phyloP scores from a whole-genome alignment of 1,140 invertebrate species.

The Drosophila carrolli region DNA sequence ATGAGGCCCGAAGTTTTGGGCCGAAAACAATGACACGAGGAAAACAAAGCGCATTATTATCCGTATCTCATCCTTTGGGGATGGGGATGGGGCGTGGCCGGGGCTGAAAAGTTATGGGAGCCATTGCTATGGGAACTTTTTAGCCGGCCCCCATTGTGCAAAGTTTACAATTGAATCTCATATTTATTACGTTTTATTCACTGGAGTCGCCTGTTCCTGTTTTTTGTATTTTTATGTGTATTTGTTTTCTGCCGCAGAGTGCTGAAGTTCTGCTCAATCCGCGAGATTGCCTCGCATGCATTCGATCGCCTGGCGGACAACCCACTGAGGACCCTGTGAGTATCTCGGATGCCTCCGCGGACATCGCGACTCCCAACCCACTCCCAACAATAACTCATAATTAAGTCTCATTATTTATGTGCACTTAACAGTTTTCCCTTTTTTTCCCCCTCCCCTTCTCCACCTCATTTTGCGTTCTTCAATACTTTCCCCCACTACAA shows the following conservation, averaged over 20 bases:
- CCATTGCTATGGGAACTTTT: constrained; percentile 17
- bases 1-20: constrained; percentile 24
- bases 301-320: constrained; percentile 69
- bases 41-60: constrained; percentile 51
- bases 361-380: background rate
- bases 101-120: constrained; percentile 10
- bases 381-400: constrained; percentile 64
- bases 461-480: constrained; percentile 5
- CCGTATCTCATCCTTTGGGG: constrained; percentile 2
- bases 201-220: constrained; percentile 7
- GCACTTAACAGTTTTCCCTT: constrained; percentile 59
- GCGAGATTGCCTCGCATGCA: constrained; percentile 62
- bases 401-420: constrained; percentile 78
- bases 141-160: constrained; percentile 17
- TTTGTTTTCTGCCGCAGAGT: constrained; percentile 45
- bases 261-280: constrained; percentile 76
- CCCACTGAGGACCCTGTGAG: constrained; percentile 75
- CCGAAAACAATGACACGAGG: constrained; percentile 23
- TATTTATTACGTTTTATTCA: constrained; percentile 55
- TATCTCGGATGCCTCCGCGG: constrained; percentile 10
- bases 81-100: background rate
- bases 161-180: constrained; percentile 60
- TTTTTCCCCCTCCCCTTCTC: constrained; percentile 2
- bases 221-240: background rate
- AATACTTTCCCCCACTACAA: constrained; percentile 17